These are phyloP conservation scores for Drosophila virilis DNA, from an alignment of 1,140 invertebrate genomes.

Conservation along the genomic window DNA sequence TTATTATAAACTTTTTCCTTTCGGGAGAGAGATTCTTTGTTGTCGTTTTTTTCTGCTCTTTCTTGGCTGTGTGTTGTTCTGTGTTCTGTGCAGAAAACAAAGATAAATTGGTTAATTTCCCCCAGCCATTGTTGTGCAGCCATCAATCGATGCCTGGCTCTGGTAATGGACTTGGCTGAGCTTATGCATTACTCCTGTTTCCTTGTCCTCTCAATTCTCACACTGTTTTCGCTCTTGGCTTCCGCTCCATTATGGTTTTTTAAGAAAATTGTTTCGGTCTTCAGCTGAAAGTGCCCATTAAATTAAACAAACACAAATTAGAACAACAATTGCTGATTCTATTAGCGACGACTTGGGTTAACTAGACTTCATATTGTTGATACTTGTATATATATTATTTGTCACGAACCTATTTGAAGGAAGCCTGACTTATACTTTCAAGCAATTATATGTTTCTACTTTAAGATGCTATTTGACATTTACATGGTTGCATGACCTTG, in stretches of 20 bases:
- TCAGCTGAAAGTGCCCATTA: conserved; percentile 32
- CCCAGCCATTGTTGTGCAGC: conserved; percentile 70
- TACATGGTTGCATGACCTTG: not conserved
- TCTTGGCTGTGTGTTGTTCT: conserved; percentile 45
- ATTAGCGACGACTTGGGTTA: conserved; percentile 16
- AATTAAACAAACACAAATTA: conserved; percentile 56
- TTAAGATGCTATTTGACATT: too few relatives aligned
- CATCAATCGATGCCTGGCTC: conserved; percentile 81
- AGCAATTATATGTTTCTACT: not conserved
- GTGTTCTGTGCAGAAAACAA: conserved; percentile 73
- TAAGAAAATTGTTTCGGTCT: conserved; percentile 34
- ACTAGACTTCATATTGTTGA: conserved; percentile 7
- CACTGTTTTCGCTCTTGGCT: conserved; percentile 15
- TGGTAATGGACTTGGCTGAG: conserved; percentile 80
- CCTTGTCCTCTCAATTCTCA: conserved; percentile 25
- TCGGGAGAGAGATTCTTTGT: conserved; percentile 37
- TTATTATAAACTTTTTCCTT: conserved; percentile 75
- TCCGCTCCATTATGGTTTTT: conserved; percentile 12
- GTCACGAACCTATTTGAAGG: not conserved
- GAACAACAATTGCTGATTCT: conserved; percentile 36
- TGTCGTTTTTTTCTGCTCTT: conserved; percentile 9
- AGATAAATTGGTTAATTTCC: conserved; percentile 84
- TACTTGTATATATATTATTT: not conserved
- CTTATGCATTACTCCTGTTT: conserved; percentile 72
- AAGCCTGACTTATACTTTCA: not conserved